phyloP scores from a whole-genome alignment of 2,888 invertebrate species.

The Luperina testacea region DNA sequence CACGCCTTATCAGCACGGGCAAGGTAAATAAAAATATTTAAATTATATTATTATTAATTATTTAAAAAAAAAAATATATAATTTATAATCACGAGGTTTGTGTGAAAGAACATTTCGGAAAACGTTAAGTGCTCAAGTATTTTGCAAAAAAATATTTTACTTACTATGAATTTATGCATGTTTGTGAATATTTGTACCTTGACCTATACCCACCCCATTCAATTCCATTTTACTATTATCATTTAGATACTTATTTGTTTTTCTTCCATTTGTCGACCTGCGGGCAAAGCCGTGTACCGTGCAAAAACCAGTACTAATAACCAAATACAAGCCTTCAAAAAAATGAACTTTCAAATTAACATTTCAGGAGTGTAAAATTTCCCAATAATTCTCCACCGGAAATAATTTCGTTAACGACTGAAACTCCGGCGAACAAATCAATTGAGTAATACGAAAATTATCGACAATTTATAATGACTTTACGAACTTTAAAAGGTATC shows the following conservation, averaged over 20 bases:
- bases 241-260: neutral
- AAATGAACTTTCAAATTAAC: conserved; percentile 15
- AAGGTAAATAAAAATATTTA: too few species aligned
- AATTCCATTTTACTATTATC: neutral
- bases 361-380: conserved; percentile 14
- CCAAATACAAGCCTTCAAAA: neutral
- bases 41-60: too few species aligned
- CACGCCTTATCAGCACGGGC: too few species aligned
- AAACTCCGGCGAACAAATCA: conserved; percentile 27
- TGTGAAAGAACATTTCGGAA: neutral
- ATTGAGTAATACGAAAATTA: conserved; percentile 42
- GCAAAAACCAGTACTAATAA: neutral
- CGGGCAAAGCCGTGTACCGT: too few species aligned
- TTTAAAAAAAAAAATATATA: too few species aligned
- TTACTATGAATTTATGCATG: too few species aligned
- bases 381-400: conserved; percentile 6
- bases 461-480: conserved; percentile 53
- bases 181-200: neutral
- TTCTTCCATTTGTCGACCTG: neutral
- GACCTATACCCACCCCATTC: neutral
- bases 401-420: conserved; percentile 24
- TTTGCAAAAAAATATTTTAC: neutral
- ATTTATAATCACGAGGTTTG: neutral
- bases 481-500: conserved; percentile 47
- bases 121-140: neutral